Evolutionary conservation across 2,888 invertebrate genomes (phyloP).

Genomic region (Leucania comma): DNA sequence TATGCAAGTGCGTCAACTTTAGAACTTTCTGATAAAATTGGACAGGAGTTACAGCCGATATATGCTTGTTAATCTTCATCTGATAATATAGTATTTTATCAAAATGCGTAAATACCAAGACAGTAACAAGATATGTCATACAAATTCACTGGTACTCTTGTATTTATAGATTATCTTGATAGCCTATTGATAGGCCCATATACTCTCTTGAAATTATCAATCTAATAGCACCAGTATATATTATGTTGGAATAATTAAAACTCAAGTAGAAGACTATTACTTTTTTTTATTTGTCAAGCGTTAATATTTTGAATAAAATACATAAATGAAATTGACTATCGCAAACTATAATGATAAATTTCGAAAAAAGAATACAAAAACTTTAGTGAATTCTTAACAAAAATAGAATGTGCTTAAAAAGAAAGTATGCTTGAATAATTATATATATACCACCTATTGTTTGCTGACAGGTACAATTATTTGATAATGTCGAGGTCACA

Average conservation of each 20-base stretch:
- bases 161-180: constrained; percentile 14
- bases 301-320: no score
- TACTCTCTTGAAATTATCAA: neutral
- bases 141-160: constrained; percentile 4
- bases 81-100: constrained; percentile 33
- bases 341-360: neutral
- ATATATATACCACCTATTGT: neutral
- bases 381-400: neutral
- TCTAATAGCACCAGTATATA: neutral
- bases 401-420: neutral
- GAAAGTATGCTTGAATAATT: neutral
- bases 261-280: neutral
- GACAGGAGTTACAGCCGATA: constrained; percentile 1
- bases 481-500: constrained; percentile 6
- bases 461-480: neutral
- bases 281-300: neutral
- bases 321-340: neutral
- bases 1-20: constrained; percentile 22
- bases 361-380: neutral
- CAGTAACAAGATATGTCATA: constrained; percentile 27
- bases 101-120: constrained; percentile 6
- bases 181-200: constrained; percentile 13
- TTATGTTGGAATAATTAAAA: neutral
- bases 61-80: constrained; percentile 37
- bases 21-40: constrained; percentile 22